Evolutionary conservation across 2,888 invertebrate genomes (phyloP), one percentile per base, ranked within the genome.

Genomic region (Cantharis rufa): DNA sequence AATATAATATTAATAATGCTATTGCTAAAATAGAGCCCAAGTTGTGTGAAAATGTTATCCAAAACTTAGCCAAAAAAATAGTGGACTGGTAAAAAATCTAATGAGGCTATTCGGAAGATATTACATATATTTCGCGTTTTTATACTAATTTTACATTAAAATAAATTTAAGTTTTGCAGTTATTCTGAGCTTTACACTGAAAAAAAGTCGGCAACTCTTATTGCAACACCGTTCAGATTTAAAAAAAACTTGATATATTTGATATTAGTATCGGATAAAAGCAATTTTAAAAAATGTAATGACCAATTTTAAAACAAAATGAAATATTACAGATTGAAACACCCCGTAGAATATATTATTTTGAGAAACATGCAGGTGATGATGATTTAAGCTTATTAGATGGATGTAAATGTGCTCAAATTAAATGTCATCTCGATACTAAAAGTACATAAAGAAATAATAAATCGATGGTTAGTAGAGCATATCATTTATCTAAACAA

Each of bases 401-500:
- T 75, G 71, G 28, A 75, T 71, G 71, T 48, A 74, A 66, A 28
- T 73, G 77, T 74, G 74, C 74, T 68, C 64, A 76, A 76, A 76
- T 76, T 71, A 76, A 76, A 73, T 66, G 32, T 62, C 74, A 71
- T 73, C 62, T 48, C 48, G 70, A 74, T 63, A 77, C 77, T 77
- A 77, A 70, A 75, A 75, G 62, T 72, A 70, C 72, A 71, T 69
- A 72, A 74, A 78, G 74, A 72, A 71, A 70, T 16, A 32, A 72
- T 69, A 16, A 66, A 74, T 74, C 77, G 68, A 16, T 62, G 75
- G 78, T 78, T 78, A 78, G 78, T 78, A 76, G 76, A 71, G 73
- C 70, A 73, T 75, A 78, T 73, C 18, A 21, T 63, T 24, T 71
- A 72, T 75, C 75, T 72, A 78, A 69, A 76, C 74, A 78, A 77